Base-by-base conservation (phyloP, 30 jellyfish, hydroid and myxozoan species). In the Cassiopea xamachana region DNA sequence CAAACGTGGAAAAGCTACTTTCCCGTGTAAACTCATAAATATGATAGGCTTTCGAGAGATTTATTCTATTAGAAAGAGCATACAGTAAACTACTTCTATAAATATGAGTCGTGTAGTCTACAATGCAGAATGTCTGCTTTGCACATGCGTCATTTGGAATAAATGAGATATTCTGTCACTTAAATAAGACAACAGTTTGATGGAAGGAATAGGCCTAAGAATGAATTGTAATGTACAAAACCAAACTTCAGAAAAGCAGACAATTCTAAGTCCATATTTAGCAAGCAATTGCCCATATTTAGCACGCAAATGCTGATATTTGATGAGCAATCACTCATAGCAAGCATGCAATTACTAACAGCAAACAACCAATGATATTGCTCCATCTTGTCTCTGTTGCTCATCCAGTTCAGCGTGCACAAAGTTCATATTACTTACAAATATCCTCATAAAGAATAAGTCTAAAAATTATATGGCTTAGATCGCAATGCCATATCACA, bases 21-120 rank as follows among this genome's bases (percentile, higher is more conserved):
- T 71, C 80, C 80, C 80, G 80, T 12, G 50, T 19, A 18, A 27
- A 71, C 51, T 71, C 55, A 71, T 71, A 71, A 71, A 71, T 71
- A 71, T 14, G 80, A 12, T 71, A 71, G 18, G 80, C 2, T 43
- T 19, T 18, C 55, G 27, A 71, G 80, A 71, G 80, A 71, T 71
- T 71, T 71, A 71, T 55, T 55, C 27, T 12, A 10, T 71, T 43
- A 18, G 80, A 71, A 71, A 18, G 80, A 39, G 39, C 74, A 64
- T 9, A 64, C 74, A 64, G 43, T 64, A 17, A 9, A 16, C 16
- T 27, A 71, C 1, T 10, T 71, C 80, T 71, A 71, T 71, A 71
- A 71, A 71, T 71, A 71, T 43, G 55, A n/a, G 27, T 19, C 55
- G 3, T n/a, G 43, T 17, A 64, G 74, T 64, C 27, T 64, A 64